Base-by-base conservation (phyloP, 1,140 invertebrate genomes). In the Calephelis nemesis region DNA sequence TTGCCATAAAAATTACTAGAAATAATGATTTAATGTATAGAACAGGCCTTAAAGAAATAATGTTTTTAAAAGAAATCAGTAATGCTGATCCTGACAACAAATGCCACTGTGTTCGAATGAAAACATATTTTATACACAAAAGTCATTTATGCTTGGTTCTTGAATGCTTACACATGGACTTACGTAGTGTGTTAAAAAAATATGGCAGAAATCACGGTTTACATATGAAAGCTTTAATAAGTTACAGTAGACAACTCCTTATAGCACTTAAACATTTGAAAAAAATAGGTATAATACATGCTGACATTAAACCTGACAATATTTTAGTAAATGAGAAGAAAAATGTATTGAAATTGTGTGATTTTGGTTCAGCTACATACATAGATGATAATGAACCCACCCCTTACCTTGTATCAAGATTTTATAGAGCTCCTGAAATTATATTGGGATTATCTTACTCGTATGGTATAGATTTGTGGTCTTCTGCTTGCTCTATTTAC, bases 11-110 rank as follows among this genome's bases (percentile, higher is more conserved):
- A 93, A 99, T 99, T 72, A 99, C 99, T 71, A 94, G 99, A 78
- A 99, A 99, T 88, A 99, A 99, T 93, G 98, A 99, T 93, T 95
- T 99, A 75, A 99, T 99, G 98, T 97, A 98, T 82, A 99, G 98
- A 93, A 99, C 98, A 63, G 99, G 99, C 39, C 90, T 99, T 62
- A 98, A 98, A 83, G 99, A 99, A 93, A 92, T 99, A 72, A 97
- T 99, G 88, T 96, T 98, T 69, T 89, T 99, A 11, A 96, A 97
- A 79, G 96, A 97, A 81, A 93, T 99, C 9, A 99, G 99, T 90
- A 97, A 99, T 86, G 96, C 97, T 15, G 99, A 99, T 94, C 96
- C 97, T 9, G 97, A 99, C 79, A 98, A 99, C 92, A 96, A 97
- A 90, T 98, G 98, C 87, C 99, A 99, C 91, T 99, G 98, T 92